These are phyloP conservation scores for Copidosoma aretas DNA, from an alignment of 2,888 invertebrate species.

Conservation along the genomic window DNA sequence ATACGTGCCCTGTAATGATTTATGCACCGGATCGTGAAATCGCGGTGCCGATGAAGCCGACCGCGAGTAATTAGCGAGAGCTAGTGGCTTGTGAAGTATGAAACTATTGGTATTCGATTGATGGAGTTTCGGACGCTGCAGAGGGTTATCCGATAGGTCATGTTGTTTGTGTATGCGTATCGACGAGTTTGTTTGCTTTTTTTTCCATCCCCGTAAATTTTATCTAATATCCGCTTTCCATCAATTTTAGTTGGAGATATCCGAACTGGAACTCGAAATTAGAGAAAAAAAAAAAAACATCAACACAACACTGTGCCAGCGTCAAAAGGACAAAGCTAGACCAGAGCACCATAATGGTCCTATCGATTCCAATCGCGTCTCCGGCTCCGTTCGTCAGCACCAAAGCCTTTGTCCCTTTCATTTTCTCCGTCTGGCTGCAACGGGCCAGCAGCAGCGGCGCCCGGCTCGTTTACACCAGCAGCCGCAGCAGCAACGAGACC, in stretches of 20 bases:
- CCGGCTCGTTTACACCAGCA: conserved; percentile 4
- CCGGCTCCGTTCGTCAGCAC: neutral
- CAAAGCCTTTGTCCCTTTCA: conserved; percentile 9
- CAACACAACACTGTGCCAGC: too few species aligned
- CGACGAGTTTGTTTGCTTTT: too few species aligned
- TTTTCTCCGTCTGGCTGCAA: conserved; percentile 8
- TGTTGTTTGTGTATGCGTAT: too few species aligned
- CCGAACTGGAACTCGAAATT: too few species aligned
- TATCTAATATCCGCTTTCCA: too few species aligned
- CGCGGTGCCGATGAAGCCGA: neutral
- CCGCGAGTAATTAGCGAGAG: conserved; percentile 28
- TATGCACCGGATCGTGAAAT: conserved; percentile 29
- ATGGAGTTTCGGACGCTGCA: too few species aligned
- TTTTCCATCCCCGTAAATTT: too few species aligned
- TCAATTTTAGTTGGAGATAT: too few species aligned
- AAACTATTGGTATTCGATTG: neutral
- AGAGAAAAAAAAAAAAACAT: too few species aligned
- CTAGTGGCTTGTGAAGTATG: conserved; percentile 22
- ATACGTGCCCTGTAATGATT: conserved; percentile 13
- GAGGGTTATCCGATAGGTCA: too few species aligned
- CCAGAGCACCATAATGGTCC: neutral
- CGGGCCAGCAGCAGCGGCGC: conserved; percentile 4
- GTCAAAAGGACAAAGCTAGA: neutral
- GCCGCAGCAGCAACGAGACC: neutral
- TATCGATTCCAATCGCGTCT: neutral